Evolutionary conservation across 2,113 vertebrate genomes (phyloP), one percentile per base, ranked within the genome.

Genomic region (Chrysochloris asiatica): DNA sequence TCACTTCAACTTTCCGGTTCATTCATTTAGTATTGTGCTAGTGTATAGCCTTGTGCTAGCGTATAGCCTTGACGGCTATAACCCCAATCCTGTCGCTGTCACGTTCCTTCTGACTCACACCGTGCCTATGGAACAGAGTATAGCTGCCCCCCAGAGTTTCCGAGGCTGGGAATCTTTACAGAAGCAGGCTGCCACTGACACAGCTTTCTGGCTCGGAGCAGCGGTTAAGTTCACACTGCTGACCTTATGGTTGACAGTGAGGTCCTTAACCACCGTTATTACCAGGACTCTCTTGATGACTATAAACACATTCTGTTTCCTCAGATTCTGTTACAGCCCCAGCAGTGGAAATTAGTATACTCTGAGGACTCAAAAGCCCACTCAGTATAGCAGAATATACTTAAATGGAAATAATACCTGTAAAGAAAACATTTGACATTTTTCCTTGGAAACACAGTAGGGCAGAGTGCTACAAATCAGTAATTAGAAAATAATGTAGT

Each of bases 401-500:
- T 67, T 69, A 86, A 87, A 82, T 26, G 92, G 86, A 88, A 92
- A 48, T 67, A 87, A 69, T 72, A 81, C 67, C 45, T 3, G 69
- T 65, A 79, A 79, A 86, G 38, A 50, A 24, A 84, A 48, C 36
- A 86, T 47, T 56, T 71, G 30, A 90, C 94, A 83, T 28, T 65
- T 61, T 47, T 72, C 24, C n/a, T 14, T 38, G 17, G 43, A 83
- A 90, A 91, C 93, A 33, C 89, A 91, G 3, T 41, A 73, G 48
- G 41, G 84, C 78, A 81, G 30, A 94, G 6, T 84, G 43, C 30
- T 48, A 1, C 1, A 83, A 90, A 92, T 75, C 56, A 90, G 26
- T 61, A 88, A 88, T 38, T 79, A 79, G 63, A 84, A 93, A 90
- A 71, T 36, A 76, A 88, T 82, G 24, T 11, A 71, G 86, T 52